Percentiles rank a stretch among this genome's conserved stretches.
Evolutionary conservation across 2,113 vertebrate species (phyloP).

Genomic region (Neoarius graeffei): DNA sequence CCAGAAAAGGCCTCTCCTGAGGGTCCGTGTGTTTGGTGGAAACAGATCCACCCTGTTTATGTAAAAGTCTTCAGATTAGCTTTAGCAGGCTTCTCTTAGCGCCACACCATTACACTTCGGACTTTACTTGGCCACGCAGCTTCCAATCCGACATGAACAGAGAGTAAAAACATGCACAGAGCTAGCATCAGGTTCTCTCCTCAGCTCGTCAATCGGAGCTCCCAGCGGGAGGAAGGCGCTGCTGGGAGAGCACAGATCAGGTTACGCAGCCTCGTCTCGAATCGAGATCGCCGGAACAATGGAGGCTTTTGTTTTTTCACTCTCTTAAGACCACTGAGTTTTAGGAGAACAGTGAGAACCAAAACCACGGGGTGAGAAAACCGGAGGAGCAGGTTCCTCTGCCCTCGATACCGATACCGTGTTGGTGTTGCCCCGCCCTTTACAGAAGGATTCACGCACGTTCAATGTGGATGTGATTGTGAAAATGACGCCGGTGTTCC

Average conservation of each 20-base stretch:
- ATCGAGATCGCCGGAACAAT: conserved; percentile 67
- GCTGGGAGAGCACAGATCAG: conserved; percentile 57
- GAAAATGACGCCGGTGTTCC: no score
- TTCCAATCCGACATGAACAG: background rate
- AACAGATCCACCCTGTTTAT: background rate
- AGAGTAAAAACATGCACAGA: background rate
- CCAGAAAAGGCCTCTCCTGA: background rate
- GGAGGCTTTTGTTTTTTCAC: conserved; percentile 68
- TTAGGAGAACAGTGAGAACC: conserved; percentile 64
- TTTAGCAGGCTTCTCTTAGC: background rate
- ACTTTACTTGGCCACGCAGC: no score
- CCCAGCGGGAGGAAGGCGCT: conserved; percentile 38
- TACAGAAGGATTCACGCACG: conserved; percentile 22
- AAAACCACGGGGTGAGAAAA: conserved; percentile 63
- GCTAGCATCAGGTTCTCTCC: background rate
- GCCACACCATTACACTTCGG: background rate
- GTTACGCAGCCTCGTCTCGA: conserved; percentile 67
- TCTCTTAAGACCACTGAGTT: conserved; percentile 66
- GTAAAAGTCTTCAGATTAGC: background rate
- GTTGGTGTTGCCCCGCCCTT: conserved; percentile 46
- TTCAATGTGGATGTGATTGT: background rate
- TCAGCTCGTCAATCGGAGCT: background rate
- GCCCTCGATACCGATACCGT: conserved; percentile 57
- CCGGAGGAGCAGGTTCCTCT: conserved; percentile 71
- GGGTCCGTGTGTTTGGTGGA: conserved; percentile 3